phyloP scores from a whole-genome alignment of 2,888 invertebrate genomes.

The Eupithecia abbreviata region DNA sequence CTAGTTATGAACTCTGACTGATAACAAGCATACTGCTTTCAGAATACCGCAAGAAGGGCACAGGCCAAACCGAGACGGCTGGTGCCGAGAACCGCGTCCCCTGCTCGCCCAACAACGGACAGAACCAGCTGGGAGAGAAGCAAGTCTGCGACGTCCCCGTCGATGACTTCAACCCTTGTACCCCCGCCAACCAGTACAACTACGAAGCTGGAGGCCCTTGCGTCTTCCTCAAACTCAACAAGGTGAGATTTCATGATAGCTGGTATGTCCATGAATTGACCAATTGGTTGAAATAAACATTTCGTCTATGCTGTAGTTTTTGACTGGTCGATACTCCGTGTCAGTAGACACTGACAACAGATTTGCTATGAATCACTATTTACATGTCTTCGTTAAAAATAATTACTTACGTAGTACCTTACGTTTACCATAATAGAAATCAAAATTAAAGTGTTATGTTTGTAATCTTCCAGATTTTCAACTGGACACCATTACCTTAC shows the following conservation, averaged over 20 bases:
- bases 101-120: constrained; percentile 86
- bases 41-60: constrained; percentile 81
- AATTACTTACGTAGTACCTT: not conserved
- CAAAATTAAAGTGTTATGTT: not conserved
- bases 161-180: constrained; percentile 89
- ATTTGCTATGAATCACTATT: not conserved
- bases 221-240: constrained; percentile 98
- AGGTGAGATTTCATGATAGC: constrained; percentile 81
- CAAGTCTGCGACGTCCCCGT: constrained; percentile 93
- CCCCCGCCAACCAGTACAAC: constrained; percentile 91
- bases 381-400: not conserved
- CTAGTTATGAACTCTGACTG: not conserved
- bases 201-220: constrained; percentile 95
- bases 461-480: constrained; percentile 88
- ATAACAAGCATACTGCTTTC: constrained; percentile 20
- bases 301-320: not conserved
- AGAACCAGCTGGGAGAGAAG: constrained; percentile 80
- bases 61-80: constrained; percentile 67
- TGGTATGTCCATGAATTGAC: not conserved
- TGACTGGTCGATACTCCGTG: not conserved
- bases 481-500: constrained; percentile 92
- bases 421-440: not conserved
- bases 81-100: constrained; percentile 85
- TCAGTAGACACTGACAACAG: not conserved
- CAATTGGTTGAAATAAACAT: not conserved